Evolutionary conservation across 2,113 vertebrate genomes (phyloP), one percentile per base, ranked within the genome.

Genomic region (Catharus bicknelli): DNA sequence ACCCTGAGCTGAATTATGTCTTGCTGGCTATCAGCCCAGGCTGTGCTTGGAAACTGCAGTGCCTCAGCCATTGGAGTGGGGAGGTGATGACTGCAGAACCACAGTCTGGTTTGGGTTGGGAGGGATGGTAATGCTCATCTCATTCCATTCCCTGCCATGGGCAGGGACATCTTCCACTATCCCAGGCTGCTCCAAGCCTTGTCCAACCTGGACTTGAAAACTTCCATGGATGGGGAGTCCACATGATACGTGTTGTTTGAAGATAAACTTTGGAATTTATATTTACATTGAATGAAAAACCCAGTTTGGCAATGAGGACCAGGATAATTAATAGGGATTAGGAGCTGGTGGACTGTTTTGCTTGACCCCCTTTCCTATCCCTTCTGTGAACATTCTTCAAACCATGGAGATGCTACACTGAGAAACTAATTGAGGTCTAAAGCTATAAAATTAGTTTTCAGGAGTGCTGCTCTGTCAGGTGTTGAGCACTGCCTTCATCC

Each of bases 51-150:
- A 70, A 50, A 50, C 30, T 62, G 9, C 32, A 36, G 32, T 14
- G 21, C 43, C 58, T 63, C n/a, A 32, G 32, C 16, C 6, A 0
- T 50, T 0, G 0, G 32, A 57, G 21, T 7, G 9, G 58, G 48
- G 53, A 82, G 25, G n/a, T 73, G 45, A 13, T 63, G 43, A 32
- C 47, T 27, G 29, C 36, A 80, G 68, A 74, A 16, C 22, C 68
- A 50, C 59, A 58, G 43, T n/a, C 4, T 66, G 38, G 27, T n/a
- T 51, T 81, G 51, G 11, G 5, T 8, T 74, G 38, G 68, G 45
- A n/a, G 16, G 68, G 32, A n/a, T 38, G 32, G n/a, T 29, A 45
- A 67, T 29, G 53, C 23, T 29, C n/a, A 17, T 50, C 76, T n/a
- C 13, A n/a, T n/a, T 38, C 45, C 9, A 47, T 11, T 22, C 51